Evolutionary conservation across 2,888 invertebrate species (phyloP).

Genomic region (Eupithecia inturbata): DNA sequence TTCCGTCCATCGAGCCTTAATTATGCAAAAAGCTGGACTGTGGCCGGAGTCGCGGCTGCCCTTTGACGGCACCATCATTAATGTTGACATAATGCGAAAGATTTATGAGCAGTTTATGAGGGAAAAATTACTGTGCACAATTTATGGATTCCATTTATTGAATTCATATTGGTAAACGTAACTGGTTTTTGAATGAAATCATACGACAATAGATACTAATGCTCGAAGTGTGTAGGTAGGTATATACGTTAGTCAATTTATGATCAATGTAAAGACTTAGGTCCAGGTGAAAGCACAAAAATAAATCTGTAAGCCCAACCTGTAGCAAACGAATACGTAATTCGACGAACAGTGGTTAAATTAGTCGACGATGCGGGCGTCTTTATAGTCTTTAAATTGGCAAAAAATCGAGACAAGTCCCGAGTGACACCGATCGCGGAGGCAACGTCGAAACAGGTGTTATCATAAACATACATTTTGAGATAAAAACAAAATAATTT

Average conservation of each 20-base stretch:
- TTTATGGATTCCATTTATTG: constrained; percentile 44
- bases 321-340: constrained; percentile 67
- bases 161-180: constrained; percentile 15
- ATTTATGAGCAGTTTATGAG: constrained; percentile 60
- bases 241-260: constrained; percentile 1
- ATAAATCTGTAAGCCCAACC: constrained; percentile 34
- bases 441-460: constrained; percentile 84
- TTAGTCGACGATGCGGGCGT: constrained; percentile 82
- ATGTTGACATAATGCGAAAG: constrained; percentile 79
- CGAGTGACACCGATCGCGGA: constrained; percentile 82
- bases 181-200: constrained; percentile 22
- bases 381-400: constrained; percentile 83
- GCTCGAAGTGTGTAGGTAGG: neutral
- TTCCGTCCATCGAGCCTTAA: constrained; percentile 74
- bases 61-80: constrained; percentile 81
- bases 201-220: constrained; percentile 6
- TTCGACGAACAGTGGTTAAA: constrained; percentile 81
- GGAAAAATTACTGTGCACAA: constrained; percentile 68
- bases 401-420: constrained; percentile 81
- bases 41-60: constrained; percentile 72
- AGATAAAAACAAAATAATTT: constrained; percentile 84
- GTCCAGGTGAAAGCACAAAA: constrained; percentile 14
- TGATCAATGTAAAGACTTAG: constrained; percentile 11
- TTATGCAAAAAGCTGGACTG: constrained; percentile 83
- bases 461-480: constrained; percentile 85